Percentiles rank a stretch among this genome's conserved stretches.
These are phyloP conservation scores for Drosophila watanabei DNA, from an alignment of 1,140 invertebrate species.

Conservation along the genomic window DNA sequence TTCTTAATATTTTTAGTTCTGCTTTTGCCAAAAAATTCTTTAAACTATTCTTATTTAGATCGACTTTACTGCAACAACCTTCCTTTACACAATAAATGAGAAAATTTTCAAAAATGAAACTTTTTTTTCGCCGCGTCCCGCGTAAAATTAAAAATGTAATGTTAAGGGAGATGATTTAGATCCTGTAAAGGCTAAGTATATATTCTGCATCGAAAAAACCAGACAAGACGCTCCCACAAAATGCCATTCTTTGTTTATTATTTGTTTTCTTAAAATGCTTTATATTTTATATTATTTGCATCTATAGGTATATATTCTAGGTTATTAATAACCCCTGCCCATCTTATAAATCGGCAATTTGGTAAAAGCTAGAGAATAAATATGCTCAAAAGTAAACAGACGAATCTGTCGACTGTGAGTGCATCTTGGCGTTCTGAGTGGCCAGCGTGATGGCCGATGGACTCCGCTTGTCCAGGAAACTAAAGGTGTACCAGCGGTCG, in stretches of 20 bases:
- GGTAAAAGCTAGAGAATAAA: not conserved
- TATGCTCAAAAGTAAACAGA: constrained; percentile 35
- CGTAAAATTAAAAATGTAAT: not conserved
- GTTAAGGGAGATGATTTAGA: not conserved
- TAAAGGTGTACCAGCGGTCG: constrained; percentile 84
- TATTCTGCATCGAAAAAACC: not conserved
- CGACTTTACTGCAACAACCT: no score
- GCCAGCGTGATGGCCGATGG: constrained; percentile 59
- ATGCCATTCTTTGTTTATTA: not conserved
- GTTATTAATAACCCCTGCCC: not conserved
- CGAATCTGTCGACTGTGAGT: constrained; percentile 49
- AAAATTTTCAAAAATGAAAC: no score
- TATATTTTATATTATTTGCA: not conserved
- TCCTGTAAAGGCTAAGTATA: not conserved
- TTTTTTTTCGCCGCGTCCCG: no score
- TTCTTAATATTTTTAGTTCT: no score
- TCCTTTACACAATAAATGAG: no score
- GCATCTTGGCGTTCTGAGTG: constrained; percentile 24
- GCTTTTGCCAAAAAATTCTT: no score
- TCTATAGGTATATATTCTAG: not conserved
- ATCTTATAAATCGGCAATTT: constrained; percentile 6
- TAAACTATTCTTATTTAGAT: no score
- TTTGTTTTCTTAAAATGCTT: not conserved
- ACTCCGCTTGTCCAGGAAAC: constrained; percentile 68
- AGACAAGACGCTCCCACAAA: not conserved